Evolutionary conservation across 2,797 vertebrate genomes (phyloP).

Genomic region (Neosilurus mollespiculum): DNA sequence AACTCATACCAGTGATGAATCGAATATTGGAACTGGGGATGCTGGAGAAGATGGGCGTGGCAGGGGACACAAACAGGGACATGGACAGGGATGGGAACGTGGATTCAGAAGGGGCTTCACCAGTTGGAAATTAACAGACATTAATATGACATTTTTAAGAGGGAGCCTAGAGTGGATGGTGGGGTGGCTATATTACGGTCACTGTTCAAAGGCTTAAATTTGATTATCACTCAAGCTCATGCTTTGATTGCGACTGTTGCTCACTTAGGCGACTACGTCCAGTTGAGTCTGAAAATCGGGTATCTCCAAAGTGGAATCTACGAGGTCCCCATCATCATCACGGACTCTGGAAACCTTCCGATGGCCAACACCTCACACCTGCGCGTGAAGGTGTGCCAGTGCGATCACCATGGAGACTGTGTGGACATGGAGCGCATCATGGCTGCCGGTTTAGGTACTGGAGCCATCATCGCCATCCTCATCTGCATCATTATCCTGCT

Average conservation of each 20-base stretch:
- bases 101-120: no score
- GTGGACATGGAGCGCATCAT: constrained; percentile 90
- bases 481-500: constrained; percentile 95
- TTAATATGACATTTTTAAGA: no score
- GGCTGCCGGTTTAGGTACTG: constrained; percentile 89
- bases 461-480: constrained; percentile 94
- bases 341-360: constrained; percentile 93
- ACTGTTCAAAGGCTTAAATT: background rate
- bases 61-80: no score
- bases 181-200: no score
- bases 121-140: no score
- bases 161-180: no score
- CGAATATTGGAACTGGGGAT: no score
- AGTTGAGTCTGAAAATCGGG: constrained; percentile 84
- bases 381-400: constrained; percentile 92
- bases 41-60: no score
- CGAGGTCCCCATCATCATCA: constrained; percentile 90
- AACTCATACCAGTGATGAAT: no score
- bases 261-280: constrained; percentile 84
- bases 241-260: background rate
- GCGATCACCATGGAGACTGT: constrained; percentile 93
- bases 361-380: constrained; percentile 89
- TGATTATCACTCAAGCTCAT: background rate
- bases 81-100: no score
- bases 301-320: constrained; percentile 91